Base-by-base conservation (phyloP, 2,113 vertebrate genomes). In the Edolisoma coerulescens region DNA sequence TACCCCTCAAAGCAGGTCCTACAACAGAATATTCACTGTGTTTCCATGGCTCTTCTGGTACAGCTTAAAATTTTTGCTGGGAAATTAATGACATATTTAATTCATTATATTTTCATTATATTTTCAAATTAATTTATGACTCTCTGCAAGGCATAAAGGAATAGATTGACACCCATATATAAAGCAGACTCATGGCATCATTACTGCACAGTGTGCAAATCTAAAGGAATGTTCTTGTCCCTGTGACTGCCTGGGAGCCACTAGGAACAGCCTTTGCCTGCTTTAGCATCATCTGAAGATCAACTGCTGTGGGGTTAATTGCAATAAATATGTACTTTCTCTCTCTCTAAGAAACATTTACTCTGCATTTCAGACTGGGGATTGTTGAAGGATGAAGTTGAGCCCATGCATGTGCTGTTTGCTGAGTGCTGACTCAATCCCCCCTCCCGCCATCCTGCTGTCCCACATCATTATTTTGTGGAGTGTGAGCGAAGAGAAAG, bases 261-360 rank as follows among this genome's bases (percentile, higher is more conserved):
- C 68, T 22, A 30, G 20, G 59, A 80, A 92, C 28, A 78, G 15
- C 41, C 65, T 90, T 45, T 52, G 57, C 41, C 50, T 60, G 53
- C 45, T 95, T 91, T 73, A 87, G 18, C 61, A 85, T 91, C 50
- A 68, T 50, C 65, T 73, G 53, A 92, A 89, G 81, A 78, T 71
- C 65, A 96, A 93, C 54, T 73, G 45, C 67, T 90, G 75, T 42
- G 59, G 57, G 30, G 80, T 77, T 88, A 93, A 92, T 80, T 74
- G 81, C 67, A 76, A 67, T 59, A 92, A 93, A 88, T 69, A 94
- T 27, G 45, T 49, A 50, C 71, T 80, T 92, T 90, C 78, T 95
- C 71, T 18, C 14, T 71, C 63, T 76, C 59, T 74, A 88, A 86
- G 79, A 77, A 74, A 74, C 50, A 83, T 90, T 90, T 90, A 74